phyloP scores from a whole-genome alignment of 2,113 vertebrate species.

The Chionodraco myersi region DNA sequence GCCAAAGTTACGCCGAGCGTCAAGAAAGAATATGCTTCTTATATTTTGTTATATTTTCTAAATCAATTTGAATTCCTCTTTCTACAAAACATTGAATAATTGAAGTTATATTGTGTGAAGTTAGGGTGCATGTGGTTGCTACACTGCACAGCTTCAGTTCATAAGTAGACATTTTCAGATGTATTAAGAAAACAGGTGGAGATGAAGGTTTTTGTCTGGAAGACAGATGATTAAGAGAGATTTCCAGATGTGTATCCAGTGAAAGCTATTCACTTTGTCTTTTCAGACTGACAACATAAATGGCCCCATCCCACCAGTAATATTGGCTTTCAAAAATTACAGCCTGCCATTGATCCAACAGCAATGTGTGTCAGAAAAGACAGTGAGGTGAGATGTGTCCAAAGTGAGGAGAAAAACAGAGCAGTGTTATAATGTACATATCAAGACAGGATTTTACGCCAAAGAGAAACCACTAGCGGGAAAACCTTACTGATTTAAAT shows the following conservation, averaged over 20 bases:
- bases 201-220: neutral
- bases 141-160: neutral
- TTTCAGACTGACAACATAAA: conserved; percentile 41
- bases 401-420: conserved; percentile 49
- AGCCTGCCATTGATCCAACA: conserved; percentile 58
- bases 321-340: conserved; percentile 62
- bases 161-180: neutral
- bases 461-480: conserved; percentile 55
- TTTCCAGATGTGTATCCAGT: conserved; percentile 7
- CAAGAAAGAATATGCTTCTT: neutral
- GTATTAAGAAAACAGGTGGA: neutral
- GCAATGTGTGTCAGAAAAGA: conserved; percentile 24
- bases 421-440: conserved; percentile 71
- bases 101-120: neutral
- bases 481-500: conserved; percentile 73
- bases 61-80: neutral
- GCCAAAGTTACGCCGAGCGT: too few species aligned
- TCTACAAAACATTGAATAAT: conserved; percentile 2
- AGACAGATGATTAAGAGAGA: conserved; percentile 4
- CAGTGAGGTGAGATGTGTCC: conserved; percentile 23
- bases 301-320: conserved; percentile 16
- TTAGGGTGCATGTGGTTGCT: neutral
- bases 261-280: conserved; percentile 1
- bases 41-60: neutral
- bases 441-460: conserved; percentile 68